Evolutionary conservation across 2,888 invertebrate genomes (phyloP), one percentile per base, ranked within the genome.

Genomic region (Meganola albula): DNA sequence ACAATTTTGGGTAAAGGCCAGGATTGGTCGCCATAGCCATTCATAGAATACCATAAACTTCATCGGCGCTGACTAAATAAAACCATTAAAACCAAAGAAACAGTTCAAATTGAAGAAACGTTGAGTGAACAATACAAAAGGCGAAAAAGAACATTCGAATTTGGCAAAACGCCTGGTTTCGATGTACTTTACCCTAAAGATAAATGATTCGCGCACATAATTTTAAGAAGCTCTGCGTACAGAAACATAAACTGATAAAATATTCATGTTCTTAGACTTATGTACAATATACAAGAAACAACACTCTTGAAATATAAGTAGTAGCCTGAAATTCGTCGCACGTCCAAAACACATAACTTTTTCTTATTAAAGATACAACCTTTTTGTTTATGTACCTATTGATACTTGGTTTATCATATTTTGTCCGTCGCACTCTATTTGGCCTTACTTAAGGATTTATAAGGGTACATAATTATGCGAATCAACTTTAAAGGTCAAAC

Each of bases 1-100:
- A 61, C 44, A 43, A 46, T 48, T 61, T 74, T 82, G 79, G 80
- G 77, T 58, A 42, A 45, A 41, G 45, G 74, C 79, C 78, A 79
- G 69, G 44, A 54, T 44, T 43, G 56, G 49, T 57, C 8, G 57
- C 56, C 56, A 60, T 52, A 54, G 51, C 52, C 52, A 47, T 61
- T 52, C 45, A 24, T 37, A 42, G 48, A 51, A 60, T 62, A 59
- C 58, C 57, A 64, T 60, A 58, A 50, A 52, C 28, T 40, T 39
- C 46, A 40, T n/a, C n/a, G n/a, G n/a, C n/a, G n/a, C n/a, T n/a
- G n/a, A n/a, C n/a, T n/a, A n/a, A 31, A 34, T 32, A 45, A 16
- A 41, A 53, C 66, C 65, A 16, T 63, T 66, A 56, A 48, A 45
- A 53, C 58, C 10, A 27, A 31, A 26, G 37, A 29, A 38, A 35